Conservation (phyloP, 2,888 invertebrate genomes). For the Lottia gigantea region DNA sequence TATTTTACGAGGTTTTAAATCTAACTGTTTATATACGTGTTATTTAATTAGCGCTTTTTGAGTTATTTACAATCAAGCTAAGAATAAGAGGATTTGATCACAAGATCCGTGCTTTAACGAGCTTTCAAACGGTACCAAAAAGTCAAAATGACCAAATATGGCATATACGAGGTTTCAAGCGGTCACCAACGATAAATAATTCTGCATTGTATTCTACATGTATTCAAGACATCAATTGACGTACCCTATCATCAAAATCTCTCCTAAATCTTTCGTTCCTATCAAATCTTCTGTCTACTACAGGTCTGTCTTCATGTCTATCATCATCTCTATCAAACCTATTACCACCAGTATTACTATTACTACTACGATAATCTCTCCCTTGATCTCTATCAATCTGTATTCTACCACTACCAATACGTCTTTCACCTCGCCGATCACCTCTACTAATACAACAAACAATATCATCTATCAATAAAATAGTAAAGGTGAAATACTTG, state of each 20-base stretch:
- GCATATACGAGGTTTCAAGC: no score
- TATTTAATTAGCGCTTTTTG: no score
- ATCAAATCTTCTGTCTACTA: constrained; percentile 39
- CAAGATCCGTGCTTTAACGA: no score
- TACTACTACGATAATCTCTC: constrained; percentile 36
- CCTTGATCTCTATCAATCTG: constrained; percentile 75
- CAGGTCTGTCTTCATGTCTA: constrained; percentile 40
- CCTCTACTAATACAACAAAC: neutral
- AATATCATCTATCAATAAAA: neutral
- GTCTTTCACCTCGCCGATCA: constrained; percentile 60
- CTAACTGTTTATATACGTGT: no score
- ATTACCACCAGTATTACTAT: constrained; percentile 2
- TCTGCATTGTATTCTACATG: no score
- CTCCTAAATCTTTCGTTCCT: constrained; percentile 24
- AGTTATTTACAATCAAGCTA: no score
- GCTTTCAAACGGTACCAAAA: no score
- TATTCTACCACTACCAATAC: constrained; percentile 89
- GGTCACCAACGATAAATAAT: no score
- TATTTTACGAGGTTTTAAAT: no score
- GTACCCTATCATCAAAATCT: constrained; percentile 19
- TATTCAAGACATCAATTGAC: neutral
- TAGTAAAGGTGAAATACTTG: no score
- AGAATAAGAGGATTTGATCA: no score
- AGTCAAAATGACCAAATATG: no score
- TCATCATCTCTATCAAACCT: constrained; percentile 27